A percentile compares a stretch with the other conserved stretches of the same genome.
Evolutionary conservation across 1,140 invertebrate species (phyloP).

Genomic region (Bursaphelenchus mucronatus): DNA sequence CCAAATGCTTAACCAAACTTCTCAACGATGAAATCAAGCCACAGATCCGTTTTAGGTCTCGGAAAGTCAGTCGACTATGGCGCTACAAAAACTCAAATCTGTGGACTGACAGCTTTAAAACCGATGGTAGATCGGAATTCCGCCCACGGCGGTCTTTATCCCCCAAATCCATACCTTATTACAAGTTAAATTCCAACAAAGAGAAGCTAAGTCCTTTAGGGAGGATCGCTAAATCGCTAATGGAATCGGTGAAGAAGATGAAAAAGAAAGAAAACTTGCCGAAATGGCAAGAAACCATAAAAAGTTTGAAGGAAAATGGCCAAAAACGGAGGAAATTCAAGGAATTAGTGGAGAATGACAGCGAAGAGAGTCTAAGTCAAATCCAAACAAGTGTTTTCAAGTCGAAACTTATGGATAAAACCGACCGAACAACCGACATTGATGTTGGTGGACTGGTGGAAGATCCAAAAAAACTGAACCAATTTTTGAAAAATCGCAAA

Average conservation of each 20-base stretch:
- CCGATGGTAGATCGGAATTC: too few species aligned
- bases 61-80: too few species aligned
- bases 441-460: constrained; percentile 2
- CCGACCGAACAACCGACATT: background rate
- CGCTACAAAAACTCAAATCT: too few species aligned
- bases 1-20: constrained; percentile 13
- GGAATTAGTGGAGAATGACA: constrained; percentile 34
- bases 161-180: too few species aligned
- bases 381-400: constrained; percentile 28
- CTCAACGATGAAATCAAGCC: constrained; percentile 2
- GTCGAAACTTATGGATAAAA: background rate
- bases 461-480: constrained; percentile 5
- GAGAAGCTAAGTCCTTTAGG: constrained; percentile 9
- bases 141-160: too few species aligned
- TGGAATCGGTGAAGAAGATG: background rate
- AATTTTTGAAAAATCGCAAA: constrained; percentile 30
- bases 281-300: constrained; percentile 42
- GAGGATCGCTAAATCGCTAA: constrained; percentile 7
- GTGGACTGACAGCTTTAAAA: too few species aligned
- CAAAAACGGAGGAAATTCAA: constrained; percentile 29
- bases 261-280: constrained; percentile 7
- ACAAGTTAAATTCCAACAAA: background rate
- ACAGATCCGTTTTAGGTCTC: too few species aligned
- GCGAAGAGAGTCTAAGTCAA: constrained; percentile 39
- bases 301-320: constrained; percentile 17